Evolutionary conservation across 2,888 invertebrate genomes (phyloP).

Genomic region (Hylaea fasciaria): DNA sequence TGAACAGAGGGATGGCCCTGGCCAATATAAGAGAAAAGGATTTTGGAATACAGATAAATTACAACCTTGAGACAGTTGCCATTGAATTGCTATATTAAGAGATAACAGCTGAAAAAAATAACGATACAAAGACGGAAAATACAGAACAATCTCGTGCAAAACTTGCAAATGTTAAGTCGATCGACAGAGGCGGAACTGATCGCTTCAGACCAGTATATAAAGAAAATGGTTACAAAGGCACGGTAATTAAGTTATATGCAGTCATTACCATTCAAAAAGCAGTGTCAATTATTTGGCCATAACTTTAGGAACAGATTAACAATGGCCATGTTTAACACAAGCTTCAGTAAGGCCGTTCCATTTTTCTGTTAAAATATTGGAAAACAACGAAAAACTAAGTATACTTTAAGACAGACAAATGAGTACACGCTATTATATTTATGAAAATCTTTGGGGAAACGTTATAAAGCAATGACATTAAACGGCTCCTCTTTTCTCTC

Average conservation of each 20-base stretch:
- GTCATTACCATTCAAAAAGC: conserved; percentile 6
- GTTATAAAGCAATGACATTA: no score
- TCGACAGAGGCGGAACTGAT: conserved; percentile 9
- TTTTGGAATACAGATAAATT: conserved; percentile 14
- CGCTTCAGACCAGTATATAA: neutral
- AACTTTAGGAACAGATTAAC: neutral
- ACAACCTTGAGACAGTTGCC: conserved; percentile 13
- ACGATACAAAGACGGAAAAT: conserved; percentile 10
- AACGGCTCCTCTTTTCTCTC: no score
- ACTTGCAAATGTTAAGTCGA: conserved; percentile 8
- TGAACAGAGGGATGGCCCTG: conserved; percentile 35
- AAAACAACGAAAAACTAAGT: no score
- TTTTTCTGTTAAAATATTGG: no score
- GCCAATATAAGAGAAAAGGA: conserved; percentile 35
- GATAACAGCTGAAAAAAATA: conserved; percentile 12
- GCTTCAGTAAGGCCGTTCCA: no score
- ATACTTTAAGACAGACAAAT: no score
- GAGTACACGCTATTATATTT: no score
- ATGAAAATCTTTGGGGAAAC: no score
- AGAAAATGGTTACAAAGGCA: neutral
- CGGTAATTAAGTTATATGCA: conserved; percentile 8
- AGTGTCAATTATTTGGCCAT: neutral
- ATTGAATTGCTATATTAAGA: conserved; percentile 3
- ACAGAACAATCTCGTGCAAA: conserved; percentile 11
- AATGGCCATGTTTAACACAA: neutral